Evolutionary conservation across 2,888 invertebrate genomes (phyloP), one percentile per base, ranked within the genome.

Genomic region (Drosophila macrospina): DNA sequence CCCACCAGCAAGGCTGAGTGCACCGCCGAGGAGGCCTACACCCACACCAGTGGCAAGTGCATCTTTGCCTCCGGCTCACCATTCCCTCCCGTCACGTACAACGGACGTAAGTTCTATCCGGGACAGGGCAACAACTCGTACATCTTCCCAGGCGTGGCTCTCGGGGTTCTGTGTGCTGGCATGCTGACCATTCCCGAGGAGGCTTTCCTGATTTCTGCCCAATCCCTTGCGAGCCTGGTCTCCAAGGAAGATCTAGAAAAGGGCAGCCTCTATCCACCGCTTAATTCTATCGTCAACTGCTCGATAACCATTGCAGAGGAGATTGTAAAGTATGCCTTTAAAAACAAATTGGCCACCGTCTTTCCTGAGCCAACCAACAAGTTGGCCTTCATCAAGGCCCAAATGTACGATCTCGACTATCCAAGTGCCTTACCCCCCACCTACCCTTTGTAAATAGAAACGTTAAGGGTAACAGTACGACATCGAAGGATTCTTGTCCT

Each of bases 101-200:
- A 96, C 75, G 98, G 97, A 0, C 95, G 96, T 91, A 95, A 95
- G 7, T 96, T 94, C 91, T 93, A 95, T 88, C 98, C 99, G 0
- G 99, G 99, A 0, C 99, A 99, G 93, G 99, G 99, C 66, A 99
- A 99, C 93, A 99, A 99, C 93, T 95, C 98, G 0, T 99, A 99
- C 93, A 98, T 99, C 92, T 98, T 98, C 94, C 99, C 99, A 15
- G 99, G 99, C 4, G 94, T 98, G 78, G 98, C 98, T 24, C 94
- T 99, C 45, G 99, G 97, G 71, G 95, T 96, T 61, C 95, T 99
- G 79, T 95, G 96, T 88, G 96, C 97, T 77, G 98, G 98, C 56
- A 95, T 98, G 92, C 93, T 96, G 82, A 97, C 96, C 89, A 97
- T 99, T 90, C 95, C 96, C 11, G 98, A 99, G 89, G 96, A 97